phyloP scores from a whole-genome alignment of 2,113 vertebrate species.

The Pseudolaguvia tuberculata region DNA sequence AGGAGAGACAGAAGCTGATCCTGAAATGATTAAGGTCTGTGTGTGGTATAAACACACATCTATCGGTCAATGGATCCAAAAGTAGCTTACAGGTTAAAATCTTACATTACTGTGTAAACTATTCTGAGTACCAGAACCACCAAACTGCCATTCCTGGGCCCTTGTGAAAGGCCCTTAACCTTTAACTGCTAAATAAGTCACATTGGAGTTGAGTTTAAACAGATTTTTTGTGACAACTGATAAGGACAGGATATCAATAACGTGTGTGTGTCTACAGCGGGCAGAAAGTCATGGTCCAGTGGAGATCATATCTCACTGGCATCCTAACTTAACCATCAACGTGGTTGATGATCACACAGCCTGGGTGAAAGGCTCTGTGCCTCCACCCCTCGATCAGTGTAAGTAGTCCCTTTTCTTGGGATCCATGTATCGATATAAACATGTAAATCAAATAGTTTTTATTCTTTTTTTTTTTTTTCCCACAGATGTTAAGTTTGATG shows the following conservation, averaged over 20 bases:
- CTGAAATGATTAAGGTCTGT: conserved; percentile 89
- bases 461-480: neutral
- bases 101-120: no score
- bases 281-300: conserved; percentile 89
- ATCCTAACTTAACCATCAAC: conserved; percentile 94
- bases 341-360: conserved; percentile 96
- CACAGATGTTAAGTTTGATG: conserved; percentile 91
- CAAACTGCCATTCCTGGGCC: no score
- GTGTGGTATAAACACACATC: neutral
- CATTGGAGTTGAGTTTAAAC: no score
- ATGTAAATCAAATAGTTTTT: neutral
- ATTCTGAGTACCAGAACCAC: no score
- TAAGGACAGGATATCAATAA: neutral
- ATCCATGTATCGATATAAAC: neutral
- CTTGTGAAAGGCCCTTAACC: no score
- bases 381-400: conserved; percentile 90
- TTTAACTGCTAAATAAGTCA: no score
- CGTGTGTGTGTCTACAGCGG: conserved; percentile 64
- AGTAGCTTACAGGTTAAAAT: no score
- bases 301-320: conserved; percentile 95
- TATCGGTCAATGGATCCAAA: neutral
- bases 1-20: conserved; percentile 88
- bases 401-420: conserved; percentile 49
- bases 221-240: neutral
- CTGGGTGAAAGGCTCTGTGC: conserved; percentile 92